Base-by-base conservation (phyloP, 2,888 invertebrate species). In the Mythimna lalbum region DNA sequence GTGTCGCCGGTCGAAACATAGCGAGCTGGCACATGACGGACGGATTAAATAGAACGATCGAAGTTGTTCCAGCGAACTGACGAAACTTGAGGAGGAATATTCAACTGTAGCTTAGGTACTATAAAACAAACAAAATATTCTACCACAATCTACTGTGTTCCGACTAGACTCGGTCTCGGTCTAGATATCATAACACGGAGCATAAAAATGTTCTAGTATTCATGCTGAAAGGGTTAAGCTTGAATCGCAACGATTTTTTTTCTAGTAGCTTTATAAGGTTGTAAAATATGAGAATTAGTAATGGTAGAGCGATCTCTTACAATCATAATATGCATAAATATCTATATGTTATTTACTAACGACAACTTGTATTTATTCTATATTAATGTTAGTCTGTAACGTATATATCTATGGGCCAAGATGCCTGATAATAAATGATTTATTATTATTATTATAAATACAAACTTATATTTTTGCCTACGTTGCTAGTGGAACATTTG, bases 111-210 rank as follows among this genome's bases (percentile, higher is more conserved):
- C 60, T 62, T 43, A 39, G 39, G 39, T 36, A n/a, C 33, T 19
- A 69, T 61, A 62, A 62, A 69, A 47, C 76, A 69, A 75, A 62
- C 17, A 59, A 69, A 59, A 39, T 77, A 61, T 77, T 75, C 23
- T 49, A 61, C 52, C 52, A 65, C 52, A 76, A 59, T 69, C 31
- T 43, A 53, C 53, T 52, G 33, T 47, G 39, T 53, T 55, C 33
- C 27, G 50, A 52, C 49, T 60, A 63, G 39, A 57, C 10, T 64
- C 10, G 7, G 33, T 56, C 19, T 55, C 39, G 55, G 21, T 56
- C 36, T 23, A 23, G 7, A 52, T 63, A 19, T 36, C 36, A 62
- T 23, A 33, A 62, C 31, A 49, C 31, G 6, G 21, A 33, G 10
- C 9, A 36, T 12, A 52, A 50, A 50, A 50, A 33, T 62, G 31